A percentile compares a stretch with the other conserved stretches of the same genome.
phyloP scores from a whole-genome alignment of 2,888 invertebrate genomes.

The Ophion slaviceki region DNA sequence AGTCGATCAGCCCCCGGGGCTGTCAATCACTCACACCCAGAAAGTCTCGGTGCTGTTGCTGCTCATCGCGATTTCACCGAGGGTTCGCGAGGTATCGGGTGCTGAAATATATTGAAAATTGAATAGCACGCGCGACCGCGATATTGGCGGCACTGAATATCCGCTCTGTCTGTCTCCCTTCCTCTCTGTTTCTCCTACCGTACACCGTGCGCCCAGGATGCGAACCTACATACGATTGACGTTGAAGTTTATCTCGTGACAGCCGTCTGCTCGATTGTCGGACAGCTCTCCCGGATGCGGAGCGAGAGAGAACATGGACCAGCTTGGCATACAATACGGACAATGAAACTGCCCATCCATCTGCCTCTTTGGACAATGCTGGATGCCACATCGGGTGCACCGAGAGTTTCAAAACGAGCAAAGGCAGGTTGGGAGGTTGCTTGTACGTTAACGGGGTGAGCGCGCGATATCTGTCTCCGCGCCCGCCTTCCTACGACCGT shows the following conservation, averaged over 20 bases:
- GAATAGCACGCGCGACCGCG: constrained; percentile 61
- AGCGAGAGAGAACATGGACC: constrained; percentile 47
- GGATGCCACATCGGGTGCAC: constrained; percentile 63
- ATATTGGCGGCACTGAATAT: constrained; percentile 53
- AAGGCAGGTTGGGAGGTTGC: constrained; percentile 14
- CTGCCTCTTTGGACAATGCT: constrained; percentile 70
- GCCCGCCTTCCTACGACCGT: constrained; percentile 14
- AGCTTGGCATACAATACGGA: constrained; percentile 66
- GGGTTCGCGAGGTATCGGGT: constrained; percentile 41
- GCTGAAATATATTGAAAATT: constrained; percentile 69
- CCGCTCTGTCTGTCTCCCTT: constrained; percentile 22
- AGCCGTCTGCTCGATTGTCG: constrained; percentile 68
- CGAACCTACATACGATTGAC: constrained; percentile 65
- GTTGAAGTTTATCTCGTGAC: constrained; percentile 73
- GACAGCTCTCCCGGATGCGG: constrained; percentile 68
- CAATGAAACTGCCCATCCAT: constrained; percentile 71
- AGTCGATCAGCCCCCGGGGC: constrained; percentile 43
- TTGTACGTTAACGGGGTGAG: constrained; percentile 57
- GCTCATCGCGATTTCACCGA: constrained; percentile 50
- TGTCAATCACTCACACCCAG: constrained; percentile 44
- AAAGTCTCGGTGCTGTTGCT: constrained; percentile 1
- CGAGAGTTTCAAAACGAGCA: constrained; percentile 58
- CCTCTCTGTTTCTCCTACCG: constrained; percentile 10
- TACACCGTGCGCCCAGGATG: constrained; percentile 39
- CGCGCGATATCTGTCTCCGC: constrained; percentile 34